Evolutionary conservation across 2,797 vertebrate species (phyloP).

Genomic region (Tapirus indicus): DNA sequence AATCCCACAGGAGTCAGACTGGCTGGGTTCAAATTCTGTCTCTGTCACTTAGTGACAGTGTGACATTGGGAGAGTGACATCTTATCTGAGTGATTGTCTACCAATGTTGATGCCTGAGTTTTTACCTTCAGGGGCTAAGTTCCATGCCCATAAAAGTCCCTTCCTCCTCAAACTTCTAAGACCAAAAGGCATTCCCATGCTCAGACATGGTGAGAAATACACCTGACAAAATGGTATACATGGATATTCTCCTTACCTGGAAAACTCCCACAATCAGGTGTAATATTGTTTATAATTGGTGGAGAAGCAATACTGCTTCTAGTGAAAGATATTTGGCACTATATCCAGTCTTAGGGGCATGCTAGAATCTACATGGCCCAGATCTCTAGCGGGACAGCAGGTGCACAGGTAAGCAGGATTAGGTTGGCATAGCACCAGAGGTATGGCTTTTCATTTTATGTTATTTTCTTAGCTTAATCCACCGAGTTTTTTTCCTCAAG

Average conservation of each 20-base stretch:
- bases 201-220: neutral
- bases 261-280: neutral
- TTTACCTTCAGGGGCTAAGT: neutral
- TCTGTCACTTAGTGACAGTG: neutral
- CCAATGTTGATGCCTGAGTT: neutral
- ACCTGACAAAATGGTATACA: neutral
- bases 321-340: conserved; percentile 27
- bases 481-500: conserved; percentile 32
- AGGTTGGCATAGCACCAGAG: conserved; percentile 18
- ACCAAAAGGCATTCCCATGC: neutral
- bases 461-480: conserved; percentile 71
- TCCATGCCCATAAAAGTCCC: neutral
- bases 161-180: neutral
- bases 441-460: conserved; percentile 36
- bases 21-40: neutral
- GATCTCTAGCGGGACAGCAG: neutral
- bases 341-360: neutral
- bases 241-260: neutral
- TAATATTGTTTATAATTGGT: neutral
- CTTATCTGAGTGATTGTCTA: neutral
- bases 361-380: neutral
- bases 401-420: conserved; percentile 55
- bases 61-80: neutral
- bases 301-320: neutral
- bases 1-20: neutral